A percentile compares a stretch with the other conserved stretches of the same genome.
Conservation (phyloP, 1,140 invertebrate species). For the Xylocopa sonorina region DNA sequence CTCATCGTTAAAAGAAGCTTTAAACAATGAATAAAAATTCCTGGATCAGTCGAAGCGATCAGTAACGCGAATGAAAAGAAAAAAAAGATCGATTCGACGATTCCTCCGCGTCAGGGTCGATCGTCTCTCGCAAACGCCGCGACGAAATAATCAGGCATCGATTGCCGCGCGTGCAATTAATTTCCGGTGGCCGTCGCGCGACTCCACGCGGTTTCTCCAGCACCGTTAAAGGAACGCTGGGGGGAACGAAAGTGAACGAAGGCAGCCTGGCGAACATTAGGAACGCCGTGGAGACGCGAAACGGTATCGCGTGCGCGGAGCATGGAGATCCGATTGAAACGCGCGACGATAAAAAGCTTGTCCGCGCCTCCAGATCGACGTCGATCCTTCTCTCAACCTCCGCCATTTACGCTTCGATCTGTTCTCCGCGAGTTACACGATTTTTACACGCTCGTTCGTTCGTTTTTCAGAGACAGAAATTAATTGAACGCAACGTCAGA, state of each 20-base stretch:
- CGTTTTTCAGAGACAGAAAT: no score
- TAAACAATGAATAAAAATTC: no score
- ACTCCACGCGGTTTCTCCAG: slow-evolving; percentile 34
- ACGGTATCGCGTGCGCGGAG: slow-evolving; percentile 24
- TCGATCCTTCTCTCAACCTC: no score
- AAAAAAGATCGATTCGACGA: slow-evolving; percentile 14
- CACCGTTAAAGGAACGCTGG: slow-evolving; percentile 9
- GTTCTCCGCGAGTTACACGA: no score
- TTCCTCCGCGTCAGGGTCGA: slow-evolving; percentile 30
- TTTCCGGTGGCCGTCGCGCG: slow-evolving; percentile 19
- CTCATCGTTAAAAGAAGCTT: no score
- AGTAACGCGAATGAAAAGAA: not conserved
- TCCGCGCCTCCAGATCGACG: slow-evolving; percentile 34
- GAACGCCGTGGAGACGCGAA: not conserved
- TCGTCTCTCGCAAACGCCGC: slow-evolving; percentile 18
- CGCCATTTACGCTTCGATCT: no score
- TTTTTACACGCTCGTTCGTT: no score
- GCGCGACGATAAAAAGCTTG: slow-evolving; percentile 22
- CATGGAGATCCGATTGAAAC: slow-evolving; percentile 20
- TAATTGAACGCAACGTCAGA: no score
- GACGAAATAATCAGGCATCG: slow-evolving; percentile 22
- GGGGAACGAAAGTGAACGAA: not conserved
- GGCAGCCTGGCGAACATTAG: not conserved
- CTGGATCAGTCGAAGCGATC: no score
- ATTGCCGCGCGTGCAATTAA: slow-evolving; percentile 46